Base-by-base conservation (phyloP, 1,140 invertebrate genomes). In the Sinonovacula constricta region DNA sequence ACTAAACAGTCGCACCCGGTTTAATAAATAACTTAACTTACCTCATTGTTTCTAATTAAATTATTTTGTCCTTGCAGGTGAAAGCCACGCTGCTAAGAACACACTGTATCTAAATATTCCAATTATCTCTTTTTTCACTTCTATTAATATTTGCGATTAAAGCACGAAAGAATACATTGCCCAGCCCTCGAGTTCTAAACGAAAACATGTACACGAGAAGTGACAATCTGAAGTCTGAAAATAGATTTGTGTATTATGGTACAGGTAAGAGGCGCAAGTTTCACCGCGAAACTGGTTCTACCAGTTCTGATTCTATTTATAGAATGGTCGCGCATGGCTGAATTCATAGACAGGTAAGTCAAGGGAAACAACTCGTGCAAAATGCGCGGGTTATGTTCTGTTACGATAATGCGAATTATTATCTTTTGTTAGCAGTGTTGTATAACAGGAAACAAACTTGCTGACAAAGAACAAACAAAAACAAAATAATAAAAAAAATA, bases 121-220 rank as follows among this genome's bases (percentile, higher is more conserved):
- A 39, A 34, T 12, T 59, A n/a, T n/a, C n/a, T n/a, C n/a, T 7
- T 24, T 28, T 15, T 59, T 60, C 2, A 59, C 36, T 56, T 10
- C 1, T 36, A 33, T 59, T 7, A 28, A n/a, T 18, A 12, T 15
- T 18, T 59, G 51, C 34, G 63, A 54, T 30, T 24, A n/a, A 53
- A 31, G 31, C 62, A 49, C 63, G 54, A 65, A 53, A 45, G 28
- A 70, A 56, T 70, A 59, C 59, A 59, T 60, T 53, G 63, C 59
- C 72, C 72, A 59, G 34, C 28, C 30, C 36, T 76, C 65, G 18
- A 1, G 36, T 12, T 67, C 63, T n/a, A 67, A 51, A 57, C 62
- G 51, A 76, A 76, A 76, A 76, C 72, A 76, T 76, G 72, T 76
- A 76, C 72, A 67, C 31, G 24, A 45, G 39, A 49, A n/a, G 54